Base-by-base conservation (phyloP, 2,797 vertebrate species). In the Halcyon leucocephala region DNA sequence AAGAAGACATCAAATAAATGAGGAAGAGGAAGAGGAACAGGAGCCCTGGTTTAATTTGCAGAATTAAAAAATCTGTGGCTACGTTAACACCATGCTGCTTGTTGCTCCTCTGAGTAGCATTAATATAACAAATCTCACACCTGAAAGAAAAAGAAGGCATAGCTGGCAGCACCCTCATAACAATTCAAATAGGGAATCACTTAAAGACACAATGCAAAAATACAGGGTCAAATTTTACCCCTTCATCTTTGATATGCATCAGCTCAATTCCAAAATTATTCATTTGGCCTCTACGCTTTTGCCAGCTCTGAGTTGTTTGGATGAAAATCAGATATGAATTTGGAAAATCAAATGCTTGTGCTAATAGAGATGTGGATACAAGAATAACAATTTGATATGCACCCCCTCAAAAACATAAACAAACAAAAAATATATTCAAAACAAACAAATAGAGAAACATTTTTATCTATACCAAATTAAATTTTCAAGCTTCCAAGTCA, bases 21-120 rank as follows among this genome's bases (percentile, higher is more conserved):
- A 66, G 8, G 14, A 58, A 58, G 14, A 9, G 6, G 7, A 76
- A 46, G 51, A 4, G 2, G 49, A 46, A 37, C 35, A 37, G 35
- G 37, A 86, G 7, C 9, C 21, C 19, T 26, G 17, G 19, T 39
- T 82, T 52, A 37, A 66, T 51, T 22, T 76, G 12, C 24, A 69
- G 35, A 82, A 72, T 4, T 6, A 54, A 86, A 74, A 86, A 9
- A 3, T 15, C 24, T 46, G 9, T 2, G 8, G 8, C 28, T 35
- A 8, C 26, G 1, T 24, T 24, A 18, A n/a, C 4, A 5, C 6
- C 3, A 1, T 1, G 2, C 6, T 37, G 5, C 10, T 49, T 93
- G 81, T 65, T 92, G 51, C 77, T 96, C 72, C 76, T 94, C 93
- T 91, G 70, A 93, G 89, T 49, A 41, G 24, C 5, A 11, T 69